A percentile compares a stretch with the other conserved stretches of the same genome.
Conservation (phyloP, 1,140 invertebrate species). For the Helicoverpa armigera region DNA sequence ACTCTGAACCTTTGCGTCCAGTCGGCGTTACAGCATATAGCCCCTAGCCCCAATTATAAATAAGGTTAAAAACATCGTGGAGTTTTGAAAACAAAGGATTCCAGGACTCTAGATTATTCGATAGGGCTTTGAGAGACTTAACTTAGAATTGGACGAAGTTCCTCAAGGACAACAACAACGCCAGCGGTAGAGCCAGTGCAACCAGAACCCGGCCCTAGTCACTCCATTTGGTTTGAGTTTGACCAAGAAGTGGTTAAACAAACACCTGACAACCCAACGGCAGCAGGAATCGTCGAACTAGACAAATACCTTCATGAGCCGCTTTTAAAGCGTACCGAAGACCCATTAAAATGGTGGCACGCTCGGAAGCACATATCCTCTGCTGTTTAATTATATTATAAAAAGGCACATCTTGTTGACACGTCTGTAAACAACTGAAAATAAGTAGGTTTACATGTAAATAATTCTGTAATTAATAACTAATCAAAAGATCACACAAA, state of each 20-base stretch:
- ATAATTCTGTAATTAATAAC: no score
- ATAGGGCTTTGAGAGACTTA: neutral
- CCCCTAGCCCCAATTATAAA: neutral
- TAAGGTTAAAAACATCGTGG: conserved; percentile 34
- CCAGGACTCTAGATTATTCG: neutral
- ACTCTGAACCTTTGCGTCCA: conserved; percentile 22
- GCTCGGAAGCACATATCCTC: conserved; percentile 22
- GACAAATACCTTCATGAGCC: conserved; percentile 59
- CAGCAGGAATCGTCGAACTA: conserved; percentile 52
- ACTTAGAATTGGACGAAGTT: neutral
- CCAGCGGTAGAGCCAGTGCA: neutral
- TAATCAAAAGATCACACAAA: no score
- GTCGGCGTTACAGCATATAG: neutral
- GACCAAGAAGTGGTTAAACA: conserved; percentile 19
- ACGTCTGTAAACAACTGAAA: no score
- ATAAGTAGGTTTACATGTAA: no score
- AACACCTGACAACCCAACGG: conserved; percentile 16
- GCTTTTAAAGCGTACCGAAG: conserved; percentile 37
- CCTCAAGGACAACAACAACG: neutral
- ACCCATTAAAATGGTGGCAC: conserved; percentile 61
- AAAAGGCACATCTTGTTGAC: no score
- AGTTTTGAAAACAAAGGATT: conserved; percentile 27
- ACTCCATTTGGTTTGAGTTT: conserved; percentile 7
- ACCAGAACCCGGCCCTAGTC: neutral
- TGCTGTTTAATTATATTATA: conserved; percentile 9